Evolutionary conservation across 2,113 vertebrate species (phyloP).

Genomic region (Dasyornis broadbenti): DNA sequence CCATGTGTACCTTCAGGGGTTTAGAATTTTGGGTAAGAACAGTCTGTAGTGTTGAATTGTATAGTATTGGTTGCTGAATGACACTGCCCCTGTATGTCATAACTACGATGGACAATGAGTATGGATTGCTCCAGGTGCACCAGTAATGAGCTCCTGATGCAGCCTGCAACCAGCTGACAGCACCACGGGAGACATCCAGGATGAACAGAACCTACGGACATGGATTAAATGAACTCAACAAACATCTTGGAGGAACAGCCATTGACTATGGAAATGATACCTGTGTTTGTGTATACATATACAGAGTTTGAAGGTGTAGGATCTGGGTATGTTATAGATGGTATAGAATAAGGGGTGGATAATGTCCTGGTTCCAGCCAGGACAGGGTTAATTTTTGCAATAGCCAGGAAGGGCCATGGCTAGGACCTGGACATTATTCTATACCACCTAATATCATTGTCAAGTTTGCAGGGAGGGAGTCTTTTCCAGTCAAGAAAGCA

Average conservation of each 20-base stretch:
- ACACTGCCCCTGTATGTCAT: neutral
- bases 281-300: neutral
- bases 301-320: neutral
- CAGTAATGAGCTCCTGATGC: neutral
- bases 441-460: too few relatives aligned
- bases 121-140: neutral
- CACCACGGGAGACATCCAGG: neutral
- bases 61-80: neutral
- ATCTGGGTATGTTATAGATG: neutral
- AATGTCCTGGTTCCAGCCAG: neutral
- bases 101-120: neutral
- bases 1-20: neutral
- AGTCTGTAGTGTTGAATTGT: neutral
- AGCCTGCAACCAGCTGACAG: neutral
- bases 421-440: neutral
- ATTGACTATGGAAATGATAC: neutral
- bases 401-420: neutral
- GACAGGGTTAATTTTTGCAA: neutral
- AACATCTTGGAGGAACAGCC: neutral
- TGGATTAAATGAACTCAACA: neutral
- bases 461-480: neutral
- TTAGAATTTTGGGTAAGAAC: neutral
- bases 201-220: neutral
- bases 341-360: neutral
- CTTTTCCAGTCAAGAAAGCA: accelerated